phyloP scores from a whole-genome alignment of 64 coral and sea anemone genomes.

The Catalaphyllia jardinei region DNA sequence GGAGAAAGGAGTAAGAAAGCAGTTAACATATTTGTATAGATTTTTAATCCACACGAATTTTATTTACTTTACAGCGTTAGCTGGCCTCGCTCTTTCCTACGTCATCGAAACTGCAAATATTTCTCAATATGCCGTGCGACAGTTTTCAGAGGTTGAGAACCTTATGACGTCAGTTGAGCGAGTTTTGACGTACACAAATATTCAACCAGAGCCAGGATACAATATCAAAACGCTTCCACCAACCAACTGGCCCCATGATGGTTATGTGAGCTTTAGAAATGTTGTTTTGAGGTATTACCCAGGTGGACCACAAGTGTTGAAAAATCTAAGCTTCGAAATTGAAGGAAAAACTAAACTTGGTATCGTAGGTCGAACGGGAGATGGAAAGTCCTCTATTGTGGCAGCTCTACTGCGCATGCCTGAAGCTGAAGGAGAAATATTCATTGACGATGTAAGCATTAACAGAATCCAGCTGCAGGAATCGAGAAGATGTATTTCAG shows the following conservation, averaged over 20 bases:
- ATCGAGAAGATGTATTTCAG: conserved; percentile 27
- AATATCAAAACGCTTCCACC: conserved; percentile 17
- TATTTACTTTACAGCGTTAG: neutral
- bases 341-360: neutral
- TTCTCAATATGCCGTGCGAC: neutral
- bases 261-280: conserved; percentile 13
- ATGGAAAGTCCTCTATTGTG: conserved; percentile 56
- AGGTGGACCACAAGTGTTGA: conserved; percentile 30
- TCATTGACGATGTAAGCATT: conserved; percentile 40
- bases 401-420: conserved; percentile 47
- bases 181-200: conserved; percentile 2
- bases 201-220: conserved; percentile 29
- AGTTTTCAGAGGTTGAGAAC: conserved; percentile 4
- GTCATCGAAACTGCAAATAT: neutral
- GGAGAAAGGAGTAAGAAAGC: too few relatives aligned
- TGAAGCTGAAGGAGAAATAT: conserved; percentile 52
- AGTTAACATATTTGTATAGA: neutral
- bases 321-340: conserved; percentile 30
- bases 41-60: neutral
- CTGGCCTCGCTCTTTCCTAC: neutral
- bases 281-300: conserved; percentile 30
- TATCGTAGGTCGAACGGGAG: conserved; percentile 28
- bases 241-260: conserved; percentile 13
- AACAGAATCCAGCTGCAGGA: conserved; percentile 5
- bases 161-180: conserved; percentile 36